Evolutionary conservation across 2,797 vertebrate genomes (phyloP), one percentile per base, ranked within the genome.

Genomic region (Falco columbarius): DNA sequence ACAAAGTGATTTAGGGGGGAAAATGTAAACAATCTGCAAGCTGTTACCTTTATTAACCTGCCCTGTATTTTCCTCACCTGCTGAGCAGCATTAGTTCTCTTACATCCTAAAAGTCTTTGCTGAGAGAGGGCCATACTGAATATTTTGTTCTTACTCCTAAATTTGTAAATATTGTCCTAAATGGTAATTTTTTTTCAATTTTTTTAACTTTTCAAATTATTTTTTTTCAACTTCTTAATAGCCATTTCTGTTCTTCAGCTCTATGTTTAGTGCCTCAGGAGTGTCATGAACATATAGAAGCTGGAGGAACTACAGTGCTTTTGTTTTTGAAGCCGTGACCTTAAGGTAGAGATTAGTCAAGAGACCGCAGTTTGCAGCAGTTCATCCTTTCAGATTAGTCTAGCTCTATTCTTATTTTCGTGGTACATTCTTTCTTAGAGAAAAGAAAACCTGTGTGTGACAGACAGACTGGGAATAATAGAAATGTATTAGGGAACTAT

Each of bases 101-200:
- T 68, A 30, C 42, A 42, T 72, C 58, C 47, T 74, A 12, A 15
- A 75, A 34, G 44, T 38, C 62, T 75, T 81, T 5, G 2, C 3
- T 24, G 67, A 55, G 22, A 36, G 46, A 77, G 5, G 26, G 27
- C 23, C 18, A 1, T 32, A 9, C 56, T 15, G 44, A 80, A 52
- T 47, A 56, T 32, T 32, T 36, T 34, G 2, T 67, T 56, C 32
- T 73, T 67, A 12, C 27, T 62, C 22, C 22, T 22, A 2, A 75
- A 47, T 46, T 58, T 5, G 7, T 30, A 76, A 71, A 55, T 34
- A 18, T 21, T 38, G 14, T 18, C 6, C 49, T 44, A n/a, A 70
- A 12, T 20, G 19, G 8, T 34, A 21, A 26, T 8, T 7, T 2
- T 8, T 17, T 38, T 36, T 1, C 1, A 1, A 6, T 10, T 30